A percentile compares a stretch with the other conserved stretches of the same genome.
phyloP scores from a whole-genome alignment of 2,888 invertebrate genomes.

The Rambutsinella grinnellia region DNA sequence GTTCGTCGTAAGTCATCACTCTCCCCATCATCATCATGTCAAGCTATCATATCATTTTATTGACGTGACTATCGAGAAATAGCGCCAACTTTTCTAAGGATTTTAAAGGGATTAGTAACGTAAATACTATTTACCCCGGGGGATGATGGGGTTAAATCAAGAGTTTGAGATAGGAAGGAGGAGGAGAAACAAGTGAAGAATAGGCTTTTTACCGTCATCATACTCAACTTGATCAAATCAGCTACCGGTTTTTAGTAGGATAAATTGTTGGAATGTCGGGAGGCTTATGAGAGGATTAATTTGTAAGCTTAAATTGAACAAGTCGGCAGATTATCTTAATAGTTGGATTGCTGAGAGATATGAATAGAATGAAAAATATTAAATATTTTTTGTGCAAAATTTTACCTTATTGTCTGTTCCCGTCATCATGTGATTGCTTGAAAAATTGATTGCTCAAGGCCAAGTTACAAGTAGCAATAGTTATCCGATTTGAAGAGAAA shows the following conservation, averaged over 20 bases:
- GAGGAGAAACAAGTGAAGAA: background rate
- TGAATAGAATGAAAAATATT: no score
- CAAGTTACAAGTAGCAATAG: background rate
- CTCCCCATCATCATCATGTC: background rate
- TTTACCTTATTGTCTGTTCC: background rate
- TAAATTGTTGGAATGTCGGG: background rate
- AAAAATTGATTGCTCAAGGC: slow-evolving; percentile 35
- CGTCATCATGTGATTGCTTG: slow-evolving; percentile 6
- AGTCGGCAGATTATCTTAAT: no score
- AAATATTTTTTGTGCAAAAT: background rate
- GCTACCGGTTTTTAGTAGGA: slow-evolving; percentile 41
- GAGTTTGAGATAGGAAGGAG: background rate
- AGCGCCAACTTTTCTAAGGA: background rate
- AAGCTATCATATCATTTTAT: background rate
- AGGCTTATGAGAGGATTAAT: background rate
- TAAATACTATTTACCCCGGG: slow-evolving; percentile 5
- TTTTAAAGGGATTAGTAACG: background rate
- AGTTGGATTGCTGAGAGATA: no score
- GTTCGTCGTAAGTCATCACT: background rate
- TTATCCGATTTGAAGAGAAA: background rate
- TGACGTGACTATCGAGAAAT: background rate
- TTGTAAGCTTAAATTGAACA: no score
- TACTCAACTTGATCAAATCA: background rate
- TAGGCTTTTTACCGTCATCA: no score
- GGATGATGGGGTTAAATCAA: background rate